These are phyloP conservation scores for Hoplodrina blanda DNA, from an alignment of 2,888 invertebrate species.

Conservation along the genomic window DNA sequence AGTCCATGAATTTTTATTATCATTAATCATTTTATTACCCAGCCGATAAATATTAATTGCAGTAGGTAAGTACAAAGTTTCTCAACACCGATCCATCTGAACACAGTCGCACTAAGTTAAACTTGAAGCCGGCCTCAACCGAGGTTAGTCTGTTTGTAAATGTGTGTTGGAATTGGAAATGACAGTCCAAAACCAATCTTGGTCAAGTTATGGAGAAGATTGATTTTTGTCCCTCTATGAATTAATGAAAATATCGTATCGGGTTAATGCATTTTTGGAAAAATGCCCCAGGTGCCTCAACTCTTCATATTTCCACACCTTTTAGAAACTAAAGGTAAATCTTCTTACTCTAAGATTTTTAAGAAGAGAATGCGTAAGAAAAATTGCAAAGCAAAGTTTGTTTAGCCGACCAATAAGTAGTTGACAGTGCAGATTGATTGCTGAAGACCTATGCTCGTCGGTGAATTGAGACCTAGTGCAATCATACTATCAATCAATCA, in stretches of 20 bases:
- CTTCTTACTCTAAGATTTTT: no score
- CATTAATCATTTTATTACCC: not conserved
- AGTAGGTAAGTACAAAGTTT: constrained; percentile 13
- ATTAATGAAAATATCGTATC: not conserved
- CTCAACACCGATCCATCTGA: constrained; percentile 13
- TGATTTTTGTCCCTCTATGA: not conserved
- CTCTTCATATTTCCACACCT: no score
- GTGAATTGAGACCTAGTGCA: constrained; percentile 48
- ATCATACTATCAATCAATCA: constrained; percentile 59
- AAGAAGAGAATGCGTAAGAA: no score
- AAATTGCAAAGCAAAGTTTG: not conserved
- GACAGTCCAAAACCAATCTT: constrained; percentile 19
- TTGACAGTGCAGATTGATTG: constrained; percentile 23
- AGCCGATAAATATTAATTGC: constrained; percentile 4
- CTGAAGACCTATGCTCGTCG: constrained; percentile 39
- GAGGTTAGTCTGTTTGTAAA: constrained; percentile 9
- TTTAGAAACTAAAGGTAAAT: no score
- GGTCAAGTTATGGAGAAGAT: not conserved
- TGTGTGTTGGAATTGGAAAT: constrained; percentile 9
- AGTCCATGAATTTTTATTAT: not conserved
- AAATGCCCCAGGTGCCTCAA: not conserved
- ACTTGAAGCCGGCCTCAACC: constrained; percentile 12
- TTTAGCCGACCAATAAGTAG: constrained; percentile 4
- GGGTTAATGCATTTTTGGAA: not conserved
- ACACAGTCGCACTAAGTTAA: constrained; percentile 17